These are phyloP conservation scores for Papilio gigon DNA, from an alignment of 2,888 invertebrate genomes.

Conservation along the genomic window DNA sequence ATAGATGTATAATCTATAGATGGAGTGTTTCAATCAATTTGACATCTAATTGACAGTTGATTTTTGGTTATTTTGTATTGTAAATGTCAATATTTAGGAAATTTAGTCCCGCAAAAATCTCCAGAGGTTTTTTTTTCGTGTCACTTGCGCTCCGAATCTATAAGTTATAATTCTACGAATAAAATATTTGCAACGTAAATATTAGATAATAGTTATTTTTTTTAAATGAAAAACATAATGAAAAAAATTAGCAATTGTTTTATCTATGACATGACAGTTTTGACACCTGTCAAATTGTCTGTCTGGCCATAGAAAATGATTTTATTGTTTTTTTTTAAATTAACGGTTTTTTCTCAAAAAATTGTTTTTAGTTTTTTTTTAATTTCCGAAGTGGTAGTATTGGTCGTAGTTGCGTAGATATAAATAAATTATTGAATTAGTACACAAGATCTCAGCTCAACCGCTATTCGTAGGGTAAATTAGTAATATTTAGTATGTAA, in stretches of 20 bases:
- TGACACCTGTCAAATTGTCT: constrained; percentile 8
- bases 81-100: no score
- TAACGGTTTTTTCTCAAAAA: background rate
- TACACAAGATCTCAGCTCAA: constrained; percentile 82
- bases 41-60: no score
- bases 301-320: background rate
- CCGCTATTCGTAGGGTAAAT: constrained; percentile 73
- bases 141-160: no score
- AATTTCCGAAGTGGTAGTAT: constrained; percentile 18
- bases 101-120: no score
- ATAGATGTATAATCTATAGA: no score
- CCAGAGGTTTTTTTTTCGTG: no score
- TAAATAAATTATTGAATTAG: constrained; percentile 66
- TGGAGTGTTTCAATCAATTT: no score
- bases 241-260: background rate
- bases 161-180: no score
- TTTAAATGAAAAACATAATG: background rate
- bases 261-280: background rate
- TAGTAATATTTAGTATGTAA: constrained; percentile 71
- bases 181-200: constrained; percentile 1
- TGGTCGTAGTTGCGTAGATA: constrained; percentile 47
- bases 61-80: no score
- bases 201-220: background rate
- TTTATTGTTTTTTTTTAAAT: background rate
- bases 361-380: background rate